Evolutionary conservation across 2,113 vertebrate genomes (phyloP).

Genomic region (Peromyscus leucopus): DNA sequence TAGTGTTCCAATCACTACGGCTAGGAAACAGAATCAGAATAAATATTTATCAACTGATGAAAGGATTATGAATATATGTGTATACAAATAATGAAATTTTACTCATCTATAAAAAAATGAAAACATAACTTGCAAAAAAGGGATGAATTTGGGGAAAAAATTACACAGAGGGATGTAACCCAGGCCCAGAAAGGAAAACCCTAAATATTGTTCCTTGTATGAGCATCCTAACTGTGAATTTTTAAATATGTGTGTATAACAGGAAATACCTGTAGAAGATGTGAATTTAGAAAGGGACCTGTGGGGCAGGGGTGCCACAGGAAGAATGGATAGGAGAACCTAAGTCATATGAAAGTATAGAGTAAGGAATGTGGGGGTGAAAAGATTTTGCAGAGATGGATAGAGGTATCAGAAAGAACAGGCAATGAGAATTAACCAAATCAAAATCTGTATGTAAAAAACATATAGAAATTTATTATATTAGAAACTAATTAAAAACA

Average conservation of each 20-base stretch:
- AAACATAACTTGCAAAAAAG: not conserved
- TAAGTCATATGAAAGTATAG: not conserved
- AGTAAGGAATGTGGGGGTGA: not conserved
- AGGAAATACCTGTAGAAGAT: not conserved
- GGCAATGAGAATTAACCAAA: not conserved
- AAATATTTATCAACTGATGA: not conserved
- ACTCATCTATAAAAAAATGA: not conserved
- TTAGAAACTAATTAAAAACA: not conserved
- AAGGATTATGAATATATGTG: too few species aligned
- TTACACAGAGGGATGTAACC: not conserved
- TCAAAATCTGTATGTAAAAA: too few species aligned
- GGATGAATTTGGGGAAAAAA: not conserved
- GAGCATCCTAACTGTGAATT: not conserved
- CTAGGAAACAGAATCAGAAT: not conserved
- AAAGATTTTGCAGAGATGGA: not conserved
- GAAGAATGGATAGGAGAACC: not conserved
- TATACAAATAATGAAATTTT: not conserved
- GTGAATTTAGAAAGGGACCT: not conserved
- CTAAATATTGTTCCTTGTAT: not conserved
- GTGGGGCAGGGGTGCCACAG: rapidly evolving
- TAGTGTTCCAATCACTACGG: not conserved
- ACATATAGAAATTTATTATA: not conserved
- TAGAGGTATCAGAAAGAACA: not conserved
- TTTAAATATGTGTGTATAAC: not conserved
- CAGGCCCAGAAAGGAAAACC: not conserved